Evolutionary conservation across 2,888 invertebrate genomes (phyloP), one percentile per base, ranked within the genome.

Genomic region (Meloe dianella): DNA sequence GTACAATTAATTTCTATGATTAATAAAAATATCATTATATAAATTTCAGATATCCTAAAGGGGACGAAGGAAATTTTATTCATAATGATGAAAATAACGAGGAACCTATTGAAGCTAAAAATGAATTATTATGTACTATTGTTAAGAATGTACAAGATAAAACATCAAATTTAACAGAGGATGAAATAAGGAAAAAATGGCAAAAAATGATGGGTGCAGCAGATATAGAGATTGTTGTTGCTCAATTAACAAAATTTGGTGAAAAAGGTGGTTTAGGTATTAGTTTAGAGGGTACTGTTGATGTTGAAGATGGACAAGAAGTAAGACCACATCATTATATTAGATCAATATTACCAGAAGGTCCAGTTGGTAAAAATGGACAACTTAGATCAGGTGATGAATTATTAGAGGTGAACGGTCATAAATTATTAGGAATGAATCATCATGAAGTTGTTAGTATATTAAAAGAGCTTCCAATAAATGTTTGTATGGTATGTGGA

Each of bases 301-400:
- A 99, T 83, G 97, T 99, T 63, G 96, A 97, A 84, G 93, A 94
- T 80, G 98, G 98, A 0, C 90, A 94, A 65, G 98, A 99, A 86
- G 96, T 98, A 56, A 89, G 98, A 66, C 98, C 99, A 2, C 99
- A 99, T 85, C 99, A 98, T 86, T 98, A 98, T 84, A 98, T 99
- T 80, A 91, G 98, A 74, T 96, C 96, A 63, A 97, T 99, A 78
- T 87, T 98, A 77, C 92, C 95, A n/a, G 97, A 98, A 84, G 98
- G 99, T 1, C 98, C 99, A 0, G 98, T 99, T 2, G 98, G 98
- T 6, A 90, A 92, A 73, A 97, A 96, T 79, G 94, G 91, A 6
- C 90, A 91, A 59, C 89, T 99, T 38, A 90, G 91, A 73, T 95
- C 97, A 14, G 98, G 98, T 0, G 99, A 99, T 84, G 99, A 99